Base-by-base conservation (phyloP, 2,113 vertebrate species). In the Marcusenius ussheri region DNA sequence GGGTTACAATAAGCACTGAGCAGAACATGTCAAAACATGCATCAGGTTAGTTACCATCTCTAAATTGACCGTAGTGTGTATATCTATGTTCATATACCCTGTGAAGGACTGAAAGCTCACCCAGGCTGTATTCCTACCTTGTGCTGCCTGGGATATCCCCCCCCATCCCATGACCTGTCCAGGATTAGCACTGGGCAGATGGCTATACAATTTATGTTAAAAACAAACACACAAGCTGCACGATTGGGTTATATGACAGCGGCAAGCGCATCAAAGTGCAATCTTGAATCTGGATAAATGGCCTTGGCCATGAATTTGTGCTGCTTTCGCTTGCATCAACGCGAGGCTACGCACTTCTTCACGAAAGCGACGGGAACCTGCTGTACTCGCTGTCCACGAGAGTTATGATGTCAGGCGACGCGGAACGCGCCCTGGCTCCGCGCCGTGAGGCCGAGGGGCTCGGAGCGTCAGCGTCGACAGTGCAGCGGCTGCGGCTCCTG, bases 401-500 rank as follows among this genome's bases (percentile, higher is more conserved):
- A 42, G 35, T 39, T 19, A 80, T 42, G 31, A 80, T 42, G 74
- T 80, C n/a, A 47, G 21, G 83, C 8, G 21, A 46, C 19, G 31
- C 31, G 15, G 1, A 19, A 77, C 39, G 39, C 21, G 39, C 21
- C 45, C 8, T 47, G 45, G 35, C 45, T 47, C n/a, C 24, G 2
- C 19, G 17, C 42, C 42, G 3, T 8, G 5, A 5, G 83, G 46
- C 90, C 42, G 90, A 91, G 93, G 92, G 92, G 89, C 92, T 91
- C 62, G 90, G 89, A 90, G 83, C 91, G 91, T 90, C 50, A 80
- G 90, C 93, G 92, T 89, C 91, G 91, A 91, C 90, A 90, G 92
- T 92, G 93, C 83, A 90, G 91, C 91, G 93, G 70, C 27, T 3
- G 49, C 19, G 90, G 93, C 91, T 94, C 93, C 94, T 92, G 90